Conservation (phyloP, 2,797 vertebrate genomes). For the Poeciliopsis paucimaculata region DNA sequence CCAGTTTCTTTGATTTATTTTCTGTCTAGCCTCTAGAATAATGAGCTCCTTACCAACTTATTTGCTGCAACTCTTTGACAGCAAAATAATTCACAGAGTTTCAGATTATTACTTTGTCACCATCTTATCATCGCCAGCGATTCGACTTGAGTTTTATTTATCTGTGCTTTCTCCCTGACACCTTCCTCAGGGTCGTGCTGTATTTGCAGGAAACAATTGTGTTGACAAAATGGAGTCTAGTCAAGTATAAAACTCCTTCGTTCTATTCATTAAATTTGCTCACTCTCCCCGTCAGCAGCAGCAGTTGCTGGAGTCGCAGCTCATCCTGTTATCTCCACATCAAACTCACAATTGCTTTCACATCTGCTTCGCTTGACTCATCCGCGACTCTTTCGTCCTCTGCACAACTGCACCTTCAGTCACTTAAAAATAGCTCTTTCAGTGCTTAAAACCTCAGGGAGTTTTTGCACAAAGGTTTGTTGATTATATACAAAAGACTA, state of each 20-base stretch:
- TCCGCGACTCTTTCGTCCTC: slow-evolving; percentile 40
- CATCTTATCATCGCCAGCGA: background rate
- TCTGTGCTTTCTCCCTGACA: slow-evolving; percentile 18
- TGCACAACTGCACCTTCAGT: slow-evolving; percentile 25
- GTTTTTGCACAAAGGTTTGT: background rate
- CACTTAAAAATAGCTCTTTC: slow-evolving; percentile 40
- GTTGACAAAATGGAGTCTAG: slow-evolving; percentile 57
- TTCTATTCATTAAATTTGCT: slow-evolving; percentile 67
- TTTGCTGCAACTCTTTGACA: slow-evolving; percentile 2
- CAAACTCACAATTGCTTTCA: slow-evolving; percentile 49
- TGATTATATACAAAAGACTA: background rate
- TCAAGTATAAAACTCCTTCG: slow-evolving; percentile 46
- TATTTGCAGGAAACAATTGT: slow-evolving; percentile 48
- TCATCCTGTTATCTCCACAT: slow-evolving; percentile 64
- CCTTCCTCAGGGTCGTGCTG: slow-evolving; percentile 26
- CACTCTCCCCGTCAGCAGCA: slow-evolving; percentile 47
- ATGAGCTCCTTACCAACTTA: slow-evolving; percentile 2
- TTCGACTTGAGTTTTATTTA: slow-evolving; percentile 15
- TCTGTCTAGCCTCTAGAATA: background rate
- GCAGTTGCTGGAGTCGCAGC: slow-evolving; percentile 35
- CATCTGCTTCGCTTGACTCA: slow-evolving; percentile 57
- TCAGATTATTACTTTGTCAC: background rate
- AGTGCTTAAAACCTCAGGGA: background rate
- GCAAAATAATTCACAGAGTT: background rate
- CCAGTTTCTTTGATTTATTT: background rate